phyloP scores from a whole-genome alignment of 30 jellyfish, hydroid and myxozoan genomes.

The Pelagia noctiluca region DNA sequence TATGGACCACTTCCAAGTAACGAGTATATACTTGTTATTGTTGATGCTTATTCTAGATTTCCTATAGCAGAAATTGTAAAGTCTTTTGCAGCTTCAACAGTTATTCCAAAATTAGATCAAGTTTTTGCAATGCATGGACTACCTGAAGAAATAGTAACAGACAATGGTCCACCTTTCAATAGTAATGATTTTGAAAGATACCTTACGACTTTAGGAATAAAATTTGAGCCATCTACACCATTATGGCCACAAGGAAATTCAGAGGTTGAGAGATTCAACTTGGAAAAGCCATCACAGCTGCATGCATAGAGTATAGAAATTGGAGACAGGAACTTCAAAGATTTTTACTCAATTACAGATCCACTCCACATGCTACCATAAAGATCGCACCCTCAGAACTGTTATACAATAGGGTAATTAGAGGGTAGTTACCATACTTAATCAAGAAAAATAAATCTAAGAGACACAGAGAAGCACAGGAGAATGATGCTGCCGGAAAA shows the following conservation, averaged over 20 bases:
- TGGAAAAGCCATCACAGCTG: constrained; percentile 37
- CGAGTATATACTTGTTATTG: constrained; percentile 35
- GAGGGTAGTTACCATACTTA: constrained; percentile 8
- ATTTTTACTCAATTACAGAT: constrained; percentile 14
- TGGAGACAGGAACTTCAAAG: constrained; percentile 57
- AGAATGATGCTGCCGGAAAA: constrained; percentile 26
- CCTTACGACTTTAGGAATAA: constrained; percentile 23
- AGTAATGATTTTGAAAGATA: constrained; percentile 11
- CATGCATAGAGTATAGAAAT: constrained; percentile 24
- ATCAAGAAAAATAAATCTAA: neutral
- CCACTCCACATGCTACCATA: constrained; percentile 39
- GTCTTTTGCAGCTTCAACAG: constrained; percentile 36
- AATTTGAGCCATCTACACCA: constrained; percentile 27
- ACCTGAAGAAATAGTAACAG: constrained; percentile 3
- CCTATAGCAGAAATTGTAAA: constrained; percentile 43
- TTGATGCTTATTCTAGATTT: constrained; percentile 32
- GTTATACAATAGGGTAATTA: neutral
- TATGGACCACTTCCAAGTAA: constrained; percentile 56
- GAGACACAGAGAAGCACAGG: constrained; percentile 30
- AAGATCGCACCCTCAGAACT: constrained; percentile 47
- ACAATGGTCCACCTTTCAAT: constrained; percentile 44
- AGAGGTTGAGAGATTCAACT: constrained; percentile 40
- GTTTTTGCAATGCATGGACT: constrained; percentile 34
- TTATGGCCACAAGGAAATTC: constrained; percentile 35
- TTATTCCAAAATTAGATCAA: constrained; percentile 15